phyloP scores from a whole-genome alignment of 2,797 vertebrate genomes.

The Cossypha dichroa region DNA sequence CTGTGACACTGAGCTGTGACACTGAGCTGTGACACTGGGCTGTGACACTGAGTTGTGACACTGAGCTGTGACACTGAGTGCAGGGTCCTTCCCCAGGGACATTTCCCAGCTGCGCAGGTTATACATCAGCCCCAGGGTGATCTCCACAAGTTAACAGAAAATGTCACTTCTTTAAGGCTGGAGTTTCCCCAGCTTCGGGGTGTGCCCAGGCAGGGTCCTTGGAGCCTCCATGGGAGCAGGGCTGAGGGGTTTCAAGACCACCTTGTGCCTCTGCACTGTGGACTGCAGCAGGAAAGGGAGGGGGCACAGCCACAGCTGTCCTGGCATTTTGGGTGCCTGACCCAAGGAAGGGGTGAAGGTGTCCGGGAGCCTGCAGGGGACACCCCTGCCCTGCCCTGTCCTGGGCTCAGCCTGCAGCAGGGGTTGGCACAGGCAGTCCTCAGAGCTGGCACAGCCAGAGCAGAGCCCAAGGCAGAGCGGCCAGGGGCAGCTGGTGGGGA shows the following conservation, averaged over 20 bases:
- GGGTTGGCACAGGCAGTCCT: background rate
- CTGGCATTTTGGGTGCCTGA: background rate
- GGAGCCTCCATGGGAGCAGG: background rate
- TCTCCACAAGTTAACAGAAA: background rate
- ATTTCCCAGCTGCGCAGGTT: background rate
- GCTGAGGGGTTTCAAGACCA: fast-evolving
- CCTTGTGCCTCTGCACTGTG: background rate
- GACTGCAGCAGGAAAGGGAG: background rate
- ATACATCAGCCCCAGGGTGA: background rate
- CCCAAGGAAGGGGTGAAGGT: background rate
- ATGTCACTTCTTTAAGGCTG: background rate
- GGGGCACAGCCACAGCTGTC: background rate
- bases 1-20: background rate
- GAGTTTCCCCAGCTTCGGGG: background rate
- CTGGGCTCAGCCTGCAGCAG: background rate
- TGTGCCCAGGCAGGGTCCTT: background rate
- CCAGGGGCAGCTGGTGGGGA: background rate
- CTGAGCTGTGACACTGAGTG: background rate
- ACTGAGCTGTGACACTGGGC: background rate
- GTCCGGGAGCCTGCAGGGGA: background rate
- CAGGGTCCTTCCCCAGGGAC: background rate
- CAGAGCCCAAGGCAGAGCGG: background rate
- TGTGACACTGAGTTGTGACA: background rate
- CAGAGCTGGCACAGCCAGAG: background rate
- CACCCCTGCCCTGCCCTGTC: background rate